phyloP scores from a whole-genome alignment of 2,113 vertebrate species.

The Tonatia bakeri region DNA sequence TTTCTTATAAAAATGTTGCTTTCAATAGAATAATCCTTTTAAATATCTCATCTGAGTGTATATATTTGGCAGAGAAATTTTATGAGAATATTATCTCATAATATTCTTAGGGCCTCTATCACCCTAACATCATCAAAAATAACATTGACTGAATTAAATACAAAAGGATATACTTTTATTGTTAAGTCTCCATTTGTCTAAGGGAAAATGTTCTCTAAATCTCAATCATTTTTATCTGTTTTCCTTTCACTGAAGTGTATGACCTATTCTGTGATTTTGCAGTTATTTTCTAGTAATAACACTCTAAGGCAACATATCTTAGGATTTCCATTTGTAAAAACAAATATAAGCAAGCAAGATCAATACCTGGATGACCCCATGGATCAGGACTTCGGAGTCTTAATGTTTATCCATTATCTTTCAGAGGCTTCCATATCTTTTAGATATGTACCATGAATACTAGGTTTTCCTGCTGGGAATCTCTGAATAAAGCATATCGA shows the following conservation, averaged over 20 bases:
- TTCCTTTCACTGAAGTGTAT: slow-evolving; percentile 47
- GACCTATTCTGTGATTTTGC: slow-evolving; percentile 58
- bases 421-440: slow-evolving; percentile 41
- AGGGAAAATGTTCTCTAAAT: slow-evolving; percentile 54
- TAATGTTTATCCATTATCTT: slow-evolving; percentile 49
- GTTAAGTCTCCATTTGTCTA: slow-evolving; percentile 63
- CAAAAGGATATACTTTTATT: slow-evolving; percentile 63
- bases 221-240: slow-evolving; percentile 61
- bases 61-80: slow-evolving; percentile 66
- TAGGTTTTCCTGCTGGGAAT: slow-evolving; percentile 19
- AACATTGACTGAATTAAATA: slow-evolving; percentile 65
- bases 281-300: slow-evolving; percentile 13
- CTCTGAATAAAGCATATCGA: slow-evolving; percentile 26
- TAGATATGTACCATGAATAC: neutral
- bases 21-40: slow-evolving; percentile 68
- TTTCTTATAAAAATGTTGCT: slow-evolving; percentile 60
- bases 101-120: neutral
- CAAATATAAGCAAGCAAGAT: slow-evolving; percentile 50
- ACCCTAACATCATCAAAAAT: slow-evolving; percentile 50
- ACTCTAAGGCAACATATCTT: slow-evolving; percentile 23
- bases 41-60: slow-evolving; percentile 59
- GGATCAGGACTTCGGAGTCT: slow-evolving; percentile 23
- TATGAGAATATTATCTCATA: slow-evolving; percentile 67
- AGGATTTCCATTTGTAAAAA: slow-evolving; percentile 33
- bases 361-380: slow-evolving; percentile 28